Evolutionary conservation across 2,113 vertebrate species (phyloP).

Genomic region (Numenius arquata): DNA sequence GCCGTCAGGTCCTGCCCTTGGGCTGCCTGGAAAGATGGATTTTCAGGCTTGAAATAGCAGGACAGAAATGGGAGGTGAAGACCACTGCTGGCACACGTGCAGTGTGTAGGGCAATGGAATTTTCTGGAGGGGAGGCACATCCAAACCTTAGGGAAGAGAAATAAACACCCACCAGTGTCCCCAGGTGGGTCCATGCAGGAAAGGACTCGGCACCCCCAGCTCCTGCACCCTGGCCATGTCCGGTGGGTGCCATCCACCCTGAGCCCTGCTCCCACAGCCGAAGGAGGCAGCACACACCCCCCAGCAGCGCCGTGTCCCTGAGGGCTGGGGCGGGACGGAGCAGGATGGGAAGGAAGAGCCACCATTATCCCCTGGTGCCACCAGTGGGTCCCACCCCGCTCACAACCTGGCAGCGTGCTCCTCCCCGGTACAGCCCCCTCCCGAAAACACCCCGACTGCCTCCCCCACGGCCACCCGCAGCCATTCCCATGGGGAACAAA

Average conservation of each 20-base stretch:
- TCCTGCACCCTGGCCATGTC: not conserved
- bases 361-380: not conserved
- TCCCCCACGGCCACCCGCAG: not conserved
- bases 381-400: not conserved
- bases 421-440: not conserved
- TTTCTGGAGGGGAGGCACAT: not conserved
- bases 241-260: fast-evolving
- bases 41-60: not conserved
- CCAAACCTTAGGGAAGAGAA: not conserved
- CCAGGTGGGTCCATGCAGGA: not conserved
- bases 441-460: not conserved
- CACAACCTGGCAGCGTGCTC: not conserved
- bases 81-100: fast-evolving
- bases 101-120: not conserved
- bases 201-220: not conserved
- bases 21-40: not conserved
- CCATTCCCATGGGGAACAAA: not conserved
- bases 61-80: not conserved
- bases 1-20: not conserved
- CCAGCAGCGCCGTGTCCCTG: fast-evolving
- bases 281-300: fast-evolving
- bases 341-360: not conserved
- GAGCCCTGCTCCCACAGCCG: fast-evolving
- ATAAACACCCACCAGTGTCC: not conserved
- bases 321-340: fast-evolving